phyloP scores from a whole-genome alignment of 2,888 invertebrate genomes.

The Taphrorychus bicolor region DNA sequence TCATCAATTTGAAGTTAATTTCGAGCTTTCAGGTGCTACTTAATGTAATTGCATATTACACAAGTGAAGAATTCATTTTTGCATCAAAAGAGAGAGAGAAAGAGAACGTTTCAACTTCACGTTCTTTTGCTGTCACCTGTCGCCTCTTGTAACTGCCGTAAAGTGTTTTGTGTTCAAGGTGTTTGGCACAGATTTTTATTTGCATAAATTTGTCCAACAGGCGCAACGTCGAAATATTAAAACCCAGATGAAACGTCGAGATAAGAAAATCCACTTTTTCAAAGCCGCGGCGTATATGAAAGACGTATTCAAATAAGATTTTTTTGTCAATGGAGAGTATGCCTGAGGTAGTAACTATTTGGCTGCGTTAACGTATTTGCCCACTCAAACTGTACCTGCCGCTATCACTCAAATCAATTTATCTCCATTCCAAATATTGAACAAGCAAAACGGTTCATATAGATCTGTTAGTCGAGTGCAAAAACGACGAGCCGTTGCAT shows the following conservation, averaged over 20 bases:
- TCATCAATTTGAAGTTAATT: not conserved
- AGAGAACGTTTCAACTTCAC: not conserved
- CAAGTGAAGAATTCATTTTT: not conserved
- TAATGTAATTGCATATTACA: too few relatives aligned
- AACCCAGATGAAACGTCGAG: slow-evolving; percentile 26
- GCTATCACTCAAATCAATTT: not conserved
- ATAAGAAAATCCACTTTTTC: slow-evolving; percentile 27
- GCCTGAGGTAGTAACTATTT: too few relatives aligned
- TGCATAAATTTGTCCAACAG: slow-evolving; percentile 38
- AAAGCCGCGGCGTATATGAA: slow-evolving; percentile 19
- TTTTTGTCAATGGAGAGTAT: slow-evolving; percentile 29
- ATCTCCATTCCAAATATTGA: not conserved
- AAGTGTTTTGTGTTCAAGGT: slow-evolving; percentile 31
- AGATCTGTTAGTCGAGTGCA: slow-evolving; percentile 1
- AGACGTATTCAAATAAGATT: slow-evolving; percentile 31
- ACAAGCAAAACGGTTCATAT: slow-evolving; percentile 1
- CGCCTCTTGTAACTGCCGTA: slow-evolving; percentile 15
- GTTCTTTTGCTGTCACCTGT: slow-evolving; percentile 23
- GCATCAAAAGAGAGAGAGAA: not conserved
- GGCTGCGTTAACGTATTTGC: not conserved
- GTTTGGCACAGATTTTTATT: slow-evolving; percentile 40
- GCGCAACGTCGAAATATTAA: slow-evolving; percentile 35
- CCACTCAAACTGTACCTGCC: not conserved
- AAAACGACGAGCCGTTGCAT: slow-evolving; percentile 11
- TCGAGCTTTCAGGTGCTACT: not conserved